Base-by-base conservation (phyloP, 2,113 vertebrate genomes). In the Rhabdornis inornatus region DNA sequence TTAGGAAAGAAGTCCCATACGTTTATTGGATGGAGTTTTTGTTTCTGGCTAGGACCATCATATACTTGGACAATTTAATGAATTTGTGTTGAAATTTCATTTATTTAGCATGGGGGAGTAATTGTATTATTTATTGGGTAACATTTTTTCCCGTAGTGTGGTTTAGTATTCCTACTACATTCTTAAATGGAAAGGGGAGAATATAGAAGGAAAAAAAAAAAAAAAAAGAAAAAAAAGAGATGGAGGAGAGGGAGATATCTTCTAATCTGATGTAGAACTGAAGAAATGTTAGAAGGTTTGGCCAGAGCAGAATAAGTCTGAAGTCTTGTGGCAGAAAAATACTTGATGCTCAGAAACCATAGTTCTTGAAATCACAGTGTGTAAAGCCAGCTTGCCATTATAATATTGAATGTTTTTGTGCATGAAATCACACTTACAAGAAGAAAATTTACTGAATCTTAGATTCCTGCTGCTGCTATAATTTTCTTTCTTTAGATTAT, bases 291-390 rank as follows among this genome's bases (percentile, higher is more conserved):
- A 44, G 78, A 91, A 70, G 20, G 19, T 90, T 93, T 95, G 83
- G 57, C 60, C 77, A 63, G 61, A 83, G 65, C 49, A 92, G 35
- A 70, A 22, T 44, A 93, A n/a, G 75, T 93, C 35, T 87, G 65
- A 94, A 96, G 31, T 83, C 66, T 94, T 76, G 71, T 7, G 64
- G 87, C 84, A 96, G 70, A 77, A 94, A 90, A 80, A 77, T 91
- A 89, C 61, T 96, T 96, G 78, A 86, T 63, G 56, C n/a, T 94
- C 59, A 94, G 87, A 90, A 95, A 93, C 87, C 83, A 35, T 76
- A 96, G 78, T 96, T 96, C 74, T 89, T 57, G 7, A 90, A 96
- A 95, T 95, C 96, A 76, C 9, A 88, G 24, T 71, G n/a, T 57
- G 85, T 92, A 95, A 81, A 97, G 70, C 50, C 92, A 84, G 37